A percentile compares a stretch with the other conserved stretches of the same genome.
These are phyloP conservation scores for Orientallactaga bullata DNA, from an alignment of 2,113 vertebrate genomes.

Conservation along the genomic window DNA sequence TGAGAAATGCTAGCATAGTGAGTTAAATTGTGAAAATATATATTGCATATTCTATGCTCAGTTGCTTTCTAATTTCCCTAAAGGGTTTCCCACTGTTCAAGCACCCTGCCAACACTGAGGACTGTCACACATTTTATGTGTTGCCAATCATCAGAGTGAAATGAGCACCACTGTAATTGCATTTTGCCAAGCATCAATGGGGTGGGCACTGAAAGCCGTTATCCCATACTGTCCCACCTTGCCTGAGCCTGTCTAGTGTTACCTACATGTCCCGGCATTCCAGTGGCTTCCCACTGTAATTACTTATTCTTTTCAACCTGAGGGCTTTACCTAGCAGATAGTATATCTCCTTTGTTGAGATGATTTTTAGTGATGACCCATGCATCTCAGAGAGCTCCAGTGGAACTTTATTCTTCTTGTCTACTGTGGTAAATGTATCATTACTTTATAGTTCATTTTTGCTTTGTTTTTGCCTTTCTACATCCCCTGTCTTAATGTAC, in stretches of 20 bases:
- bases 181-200: not conserved
- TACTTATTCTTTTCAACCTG: not conserved
- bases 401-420: not conserved
- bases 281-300: not conserved
- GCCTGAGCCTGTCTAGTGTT: not conserved
- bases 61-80: not conserved
- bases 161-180: not conserved
- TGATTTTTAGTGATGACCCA: not conserved
- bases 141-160: not conserved
- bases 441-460: not conserved
- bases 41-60: too few relatives aligned
- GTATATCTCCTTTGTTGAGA: not conserved
- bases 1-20: not conserved
- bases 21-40: not conserved
- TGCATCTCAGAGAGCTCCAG: not conserved
- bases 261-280: not conserved
- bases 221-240: too few relatives aligned
- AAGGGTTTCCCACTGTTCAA: not conserved
- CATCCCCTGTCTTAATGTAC: not conserved
- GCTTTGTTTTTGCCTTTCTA: not conserved
- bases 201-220: not conserved
- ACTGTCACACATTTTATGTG: not conserved
- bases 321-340: not conserved
- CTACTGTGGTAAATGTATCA: not conserved
- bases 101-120: not conserved